A percentile compares a stretch with the other conserved stretches of the same genome.
These are phyloP conservation scores for Notarius lentiginosus DNA, from an alignment of 2,113 vertebrate genomes.

Conservation along the genomic window DNA sequence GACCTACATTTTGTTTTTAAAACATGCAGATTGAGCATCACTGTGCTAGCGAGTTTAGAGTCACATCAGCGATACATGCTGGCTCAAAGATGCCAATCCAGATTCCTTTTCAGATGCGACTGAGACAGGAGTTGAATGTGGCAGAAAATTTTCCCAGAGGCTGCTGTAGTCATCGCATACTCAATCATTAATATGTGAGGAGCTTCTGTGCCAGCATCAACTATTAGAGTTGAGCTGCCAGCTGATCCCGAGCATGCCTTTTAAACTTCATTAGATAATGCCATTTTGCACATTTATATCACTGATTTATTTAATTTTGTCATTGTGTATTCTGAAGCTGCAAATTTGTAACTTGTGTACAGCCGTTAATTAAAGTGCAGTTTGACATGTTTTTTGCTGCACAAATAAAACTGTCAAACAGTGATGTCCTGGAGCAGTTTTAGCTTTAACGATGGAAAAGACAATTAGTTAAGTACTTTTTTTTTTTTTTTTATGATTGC, in stretches of 20 bases:
- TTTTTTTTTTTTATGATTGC: not conserved
- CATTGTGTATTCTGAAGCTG: not conserved
- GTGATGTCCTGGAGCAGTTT: not conserved
- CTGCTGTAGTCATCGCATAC: not conserved
- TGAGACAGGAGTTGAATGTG: not conserved
- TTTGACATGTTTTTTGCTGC: not conserved
- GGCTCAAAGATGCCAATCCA: not conserved
- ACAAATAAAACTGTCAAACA: not conserved
- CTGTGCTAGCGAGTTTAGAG: not conserved
- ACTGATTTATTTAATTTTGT: not conserved
- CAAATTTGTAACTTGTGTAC: not conserved
- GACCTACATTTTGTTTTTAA: not conserved
- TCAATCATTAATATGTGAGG: not conserved
- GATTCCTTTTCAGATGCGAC: not conserved
- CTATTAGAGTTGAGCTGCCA: not conserved
- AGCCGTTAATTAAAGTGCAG: not conserved
- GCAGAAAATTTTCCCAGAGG: not conserved
- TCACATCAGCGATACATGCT: not conserved
- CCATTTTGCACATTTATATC: not conserved
- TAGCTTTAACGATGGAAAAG: not conserved
- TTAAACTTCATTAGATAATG: not conserved
- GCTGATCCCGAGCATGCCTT: not conserved
- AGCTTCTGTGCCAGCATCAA: not conserved
- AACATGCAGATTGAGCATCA: not conserved
- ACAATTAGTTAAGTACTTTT: not conserved